Conservation (phyloP, 2,113 vertebrate genomes). For the Ailuropoda melanoleuca region DNA sequence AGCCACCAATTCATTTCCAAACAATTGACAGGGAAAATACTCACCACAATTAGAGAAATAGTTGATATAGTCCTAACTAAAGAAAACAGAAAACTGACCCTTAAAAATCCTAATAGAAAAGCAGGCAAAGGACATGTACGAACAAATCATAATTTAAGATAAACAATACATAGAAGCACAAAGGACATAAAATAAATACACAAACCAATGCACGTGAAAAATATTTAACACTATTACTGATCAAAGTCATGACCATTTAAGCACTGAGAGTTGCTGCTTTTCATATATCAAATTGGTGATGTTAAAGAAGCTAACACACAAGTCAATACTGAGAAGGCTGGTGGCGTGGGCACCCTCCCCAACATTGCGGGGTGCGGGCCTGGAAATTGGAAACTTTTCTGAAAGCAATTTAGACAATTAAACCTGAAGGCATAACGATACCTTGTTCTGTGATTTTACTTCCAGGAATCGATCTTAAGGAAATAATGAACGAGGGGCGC, state of each 20-base stretch:
- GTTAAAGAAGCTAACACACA: background rate
- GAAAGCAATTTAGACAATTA: background rate
- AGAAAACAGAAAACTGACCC: background rate
- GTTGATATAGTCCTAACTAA: background rate
- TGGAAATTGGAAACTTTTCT: background rate
- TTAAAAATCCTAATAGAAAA: background rate
- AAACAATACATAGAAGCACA: background rate
- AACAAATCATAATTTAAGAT: background rate
- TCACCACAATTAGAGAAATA: background rate
- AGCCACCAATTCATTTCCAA: background rate
- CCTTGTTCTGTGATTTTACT: background rate
- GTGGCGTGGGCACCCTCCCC: background rate
- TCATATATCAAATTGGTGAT: background rate
- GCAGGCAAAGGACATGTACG: background rate
- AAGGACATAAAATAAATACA: background rate
- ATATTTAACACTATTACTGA: background rate
- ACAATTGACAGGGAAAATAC: background rate
- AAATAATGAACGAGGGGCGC: background rate
- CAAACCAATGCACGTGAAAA: background rate
- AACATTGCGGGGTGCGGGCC: background rate
- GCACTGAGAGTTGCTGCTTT: no score
- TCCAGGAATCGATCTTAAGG: background rate
- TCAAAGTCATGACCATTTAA: background rate
- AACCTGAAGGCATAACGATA: background rate
- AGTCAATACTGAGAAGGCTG: background rate